Base-by-base conservation (phyloP, 1,140 invertebrate genomes). In the Lucilia sericata region DNA sequence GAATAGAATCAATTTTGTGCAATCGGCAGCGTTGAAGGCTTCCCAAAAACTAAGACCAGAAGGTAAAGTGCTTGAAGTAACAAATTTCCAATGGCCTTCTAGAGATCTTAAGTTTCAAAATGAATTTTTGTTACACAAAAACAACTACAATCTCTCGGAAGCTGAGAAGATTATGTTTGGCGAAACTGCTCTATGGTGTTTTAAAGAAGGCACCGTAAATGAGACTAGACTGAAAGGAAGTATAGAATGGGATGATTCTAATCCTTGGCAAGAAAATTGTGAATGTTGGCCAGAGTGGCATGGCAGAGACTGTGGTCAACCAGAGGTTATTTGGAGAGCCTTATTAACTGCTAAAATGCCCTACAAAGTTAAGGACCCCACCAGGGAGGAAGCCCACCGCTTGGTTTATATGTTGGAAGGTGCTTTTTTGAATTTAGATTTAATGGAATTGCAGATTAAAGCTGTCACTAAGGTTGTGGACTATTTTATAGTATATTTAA, bases 301-400 rank as follows among this genome's bases (percentile, higher is more conserved):
- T 86, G 94, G 94, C 2, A 88, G 91, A 0, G 94, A 94, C 82
- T 95, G 94, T 88, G 93, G 94, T 14, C 93, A 94, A 86, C 94
- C 94, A 4, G 94, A 95, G 88, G 93, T 94, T 4, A 93, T 94
- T 3, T 94, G 94, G 93, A 92, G 94, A 21, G 94, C 94, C 0
- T 91, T 94, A 34, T 92, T 94, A 91, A 92, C 93, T 34, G 86
- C 7, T 65, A 84, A 49, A 85, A 85, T 8, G 86, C 87, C 1
- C 14, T 88, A 12, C 85, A 88, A 74, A 83, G 81, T 85, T 19
- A 86, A 87, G 42, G 86, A 87, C 10, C 84, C 84, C 76, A 92
- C 91, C 34, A 91, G 93, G 13, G 90, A 91, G 74, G 89, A 91
- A 17, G 86, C 93, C 51, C 89, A 94, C 25, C 89, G 91, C 84